Percentiles rank a stretch among this genome's conserved stretches.
phyloP scores from a whole-genome alignment of 2,888 invertebrate genomes.

The Octonoba sinensis region DNA sequence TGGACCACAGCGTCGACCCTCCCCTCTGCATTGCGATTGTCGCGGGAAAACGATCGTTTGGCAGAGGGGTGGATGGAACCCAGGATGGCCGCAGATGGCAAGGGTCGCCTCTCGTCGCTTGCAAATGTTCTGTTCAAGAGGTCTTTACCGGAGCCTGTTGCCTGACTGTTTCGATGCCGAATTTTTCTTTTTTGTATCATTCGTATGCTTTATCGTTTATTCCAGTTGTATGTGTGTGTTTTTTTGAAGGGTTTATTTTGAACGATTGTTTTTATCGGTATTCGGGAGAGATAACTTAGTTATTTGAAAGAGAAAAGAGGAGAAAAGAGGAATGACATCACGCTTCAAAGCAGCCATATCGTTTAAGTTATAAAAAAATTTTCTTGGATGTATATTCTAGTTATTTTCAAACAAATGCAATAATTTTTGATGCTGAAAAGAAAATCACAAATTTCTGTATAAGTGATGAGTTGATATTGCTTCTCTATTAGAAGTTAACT shows the following conservation, averaged over 20 bases:
- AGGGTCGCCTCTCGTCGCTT: constrained; percentile 35
- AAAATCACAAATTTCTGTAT: too few species aligned
- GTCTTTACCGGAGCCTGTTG: constrained; percentile 43
- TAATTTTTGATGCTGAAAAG: too few species aligned
- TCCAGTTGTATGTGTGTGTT: not conserved
- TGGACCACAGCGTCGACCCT: constrained; percentile 22
- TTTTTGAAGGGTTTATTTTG: constrained; percentile 41
- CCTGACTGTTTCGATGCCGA: constrained; percentile 18
- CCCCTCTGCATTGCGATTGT: constrained; percentile 3
- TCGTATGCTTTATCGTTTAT: constrained; percentile 32
- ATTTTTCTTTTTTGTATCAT: constrained; percentile 8
- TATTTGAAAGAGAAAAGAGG: constrained; percentile 9
- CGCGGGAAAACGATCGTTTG: constrained; percentile 29
- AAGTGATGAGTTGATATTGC: too few species aligned
- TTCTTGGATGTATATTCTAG: too few species aligned
- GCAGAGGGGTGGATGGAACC: too few species aligned
- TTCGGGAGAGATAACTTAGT: constrained; percentile 7
- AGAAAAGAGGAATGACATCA: not conserved
- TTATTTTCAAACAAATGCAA: too few species aligned
- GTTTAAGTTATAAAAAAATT: too few species aligned
- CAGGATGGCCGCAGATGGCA: constrained; percentile 37
- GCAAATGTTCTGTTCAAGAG: constrained; percentile 50
- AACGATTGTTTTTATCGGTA: constrained; percentile 23
- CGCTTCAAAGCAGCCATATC: too few species aligned
- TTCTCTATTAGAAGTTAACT: too few species aligned